A percentile compares a stretch with the other conserved stretches of the same genome.
These are phyloP conservation scores for Bugula neritina DNA, from an alignment of 2,888 invertebrate genomes.

Conservation along the genomic window DNA sequence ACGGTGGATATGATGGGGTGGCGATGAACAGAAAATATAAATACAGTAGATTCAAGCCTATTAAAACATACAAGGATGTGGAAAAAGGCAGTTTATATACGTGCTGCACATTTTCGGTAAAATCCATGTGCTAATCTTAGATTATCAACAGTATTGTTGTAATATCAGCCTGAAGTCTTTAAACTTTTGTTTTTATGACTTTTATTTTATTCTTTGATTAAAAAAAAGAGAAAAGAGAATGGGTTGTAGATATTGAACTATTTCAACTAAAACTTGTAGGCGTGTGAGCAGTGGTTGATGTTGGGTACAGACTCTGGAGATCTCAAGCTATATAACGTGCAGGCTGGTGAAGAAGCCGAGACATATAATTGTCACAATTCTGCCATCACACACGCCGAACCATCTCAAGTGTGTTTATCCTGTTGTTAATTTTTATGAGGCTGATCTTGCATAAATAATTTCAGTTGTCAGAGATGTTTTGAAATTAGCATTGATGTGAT, in stretches of 20 bases:
- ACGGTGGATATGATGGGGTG: slow-evolving; percentile 58
- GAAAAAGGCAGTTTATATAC: slow-evolving; percentile 70
- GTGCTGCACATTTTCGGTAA: slow-evolving; percentile 63
- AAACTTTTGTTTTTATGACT: too few relatives aligned
- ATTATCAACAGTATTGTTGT: too few relatives aligned
- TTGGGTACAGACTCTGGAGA: slow-evolving; percentile 88
- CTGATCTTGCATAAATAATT: too few relatives aligned
- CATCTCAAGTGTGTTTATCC: slow-evolving; percentile 49
- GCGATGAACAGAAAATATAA: slow-evolving; percentile 73
- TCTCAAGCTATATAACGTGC: slow-evolving; percentile 77
- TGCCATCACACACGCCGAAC: slow-evolving; percentile 67
- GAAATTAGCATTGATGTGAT: too few relatives aligned
- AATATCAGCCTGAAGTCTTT: too few relatives aligned
- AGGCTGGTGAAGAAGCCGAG: slow-evolving; percentile 73
- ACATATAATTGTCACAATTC: slow-evolving; percentile 78
- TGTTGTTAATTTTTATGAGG: background rate
- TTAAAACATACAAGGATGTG: slow-evolving; percentile 64
- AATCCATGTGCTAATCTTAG: too few relatives aligned
- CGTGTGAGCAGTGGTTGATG: slow-evolving; percentile 64
- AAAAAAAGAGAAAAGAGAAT: too few relatives aligned
- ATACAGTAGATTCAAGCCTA: slow-evolving; percentile 65
- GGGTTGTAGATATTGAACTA: too few relatives aligned
- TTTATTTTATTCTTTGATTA: too few relatives aligned
- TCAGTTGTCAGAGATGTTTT: too few relatives aligned
- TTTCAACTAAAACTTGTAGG: too few relatives aligned